Evolutionary conservation across 2,888 invertebrate species (phyloP), one percentile per base, ranked within the genome.

Genomic region (Entomobrya multifasciata): DNA sequence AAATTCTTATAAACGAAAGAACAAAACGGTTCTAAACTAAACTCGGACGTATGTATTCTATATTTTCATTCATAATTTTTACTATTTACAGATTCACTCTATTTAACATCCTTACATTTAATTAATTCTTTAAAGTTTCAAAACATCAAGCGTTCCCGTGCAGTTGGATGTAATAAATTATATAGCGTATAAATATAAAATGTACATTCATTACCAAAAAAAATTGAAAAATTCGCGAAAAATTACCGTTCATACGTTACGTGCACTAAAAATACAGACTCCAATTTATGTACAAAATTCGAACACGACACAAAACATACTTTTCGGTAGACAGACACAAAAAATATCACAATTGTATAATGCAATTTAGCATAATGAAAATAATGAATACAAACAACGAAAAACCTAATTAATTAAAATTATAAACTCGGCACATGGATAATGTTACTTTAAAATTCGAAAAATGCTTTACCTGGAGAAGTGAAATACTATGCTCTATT

Each of bases 91-190:
- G 8, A 5, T 65, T 10, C 15, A 5, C 25, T 60, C 20, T 36
- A 1, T 17, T 36, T 8, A 2, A 55, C 17, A 65, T 10, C 10
- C 30, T 65, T 20, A 36, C 36, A 8, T 36, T 20, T 60, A n/a
- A 27, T 22, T 6, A 60, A 27, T 27, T 60, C 10, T 1, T 49
- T 60, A 13, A 60, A 1, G 11, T 20, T 20, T 65, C 15, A 17
- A 65, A 22, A 65, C 36, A 36, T 72, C 30, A 74, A 74, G 74
- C 49, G 52, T 49, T 74, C 74, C 52, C 74, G 74, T 74, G 74
- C 74, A 74, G n/a, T 30, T 17, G 5, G 8, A 36, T 36, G 8
- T 10, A 52, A 74, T 74, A 52, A 49, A 74, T 30, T 67, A 74
- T 52, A 13, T 72, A 47, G n/a, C n/a, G 27, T 74, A 52, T 10